Base-by-base conservation (phyloP, 2,888 invertebrate genomes). In the Tiliacea citrago region DNA sequence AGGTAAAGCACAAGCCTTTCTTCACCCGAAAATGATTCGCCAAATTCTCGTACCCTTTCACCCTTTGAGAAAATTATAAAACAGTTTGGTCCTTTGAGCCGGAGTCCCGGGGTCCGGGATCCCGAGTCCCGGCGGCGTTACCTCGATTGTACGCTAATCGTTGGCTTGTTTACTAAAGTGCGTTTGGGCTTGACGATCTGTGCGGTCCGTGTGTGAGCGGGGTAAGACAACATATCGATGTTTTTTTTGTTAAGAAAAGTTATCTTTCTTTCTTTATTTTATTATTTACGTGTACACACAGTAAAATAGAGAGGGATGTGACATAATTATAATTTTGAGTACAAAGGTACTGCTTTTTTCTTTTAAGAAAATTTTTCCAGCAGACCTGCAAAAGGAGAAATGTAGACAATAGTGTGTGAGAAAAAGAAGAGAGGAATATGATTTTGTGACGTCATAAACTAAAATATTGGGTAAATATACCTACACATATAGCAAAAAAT, bases 141-240 rank as follows among this genome's bases (percentile, higher is more conserved):
- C 84, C 88, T 86, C 89, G 87, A 90, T 91, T 90, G 91, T 90
- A 84, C 88, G 86, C 90, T 93, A 92, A 93, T 92, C 92, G 92
- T 79, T 77, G 77, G 90, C 90, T 91, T 92, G 92, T 91, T 92
- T 93, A 91, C 91, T 88, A 88, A 91, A 92, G 90, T 92, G 91
- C 88, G 90, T 89, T 88, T 82, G 71, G 86, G 82, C 68, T 75
- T 74, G 79, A 63, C 69, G 62, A 51, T 58, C 65, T 86, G 88
- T 81, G 69, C 6, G 85, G 87, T 24, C 18, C 3, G n/a, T 77
- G 49, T 85, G 65, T 16, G 1, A 77, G 88, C 88, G 91, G 66
- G 49, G 7, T 6, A 10, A 4, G 7, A 35, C 16, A 10, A 21
- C 0, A 8, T 4, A n/a, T 10, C 0, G 10, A 35, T 57, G 8